Percentiles rank a stretch among this genome's conserved stretches.
Evolutionary conservation across 2,113 vertebrate genomes (phyloP).

Genomic region (Ovis aries): ARS-UI_Ramb_v3.0 NC_056072.1:50829501-50830000

Average conservation of each 20-base stretch:
- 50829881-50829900: neutral
- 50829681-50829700: neutral
- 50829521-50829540: neutral
- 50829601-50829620: neutral
- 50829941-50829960: neutral
- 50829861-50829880: neutral
- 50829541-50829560: neutral
- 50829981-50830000: neutral
- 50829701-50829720: slow-evolving; percentile 78
- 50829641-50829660: neutral
- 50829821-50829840: slow-evolving; percentile 99
- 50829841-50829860: neutral
- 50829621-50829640: neutral
- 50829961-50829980: neutral
- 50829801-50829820: slow-evolving; percentile 98
- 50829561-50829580: neutral
- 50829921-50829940: neutral
- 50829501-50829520: neutral
- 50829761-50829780: slow-evolving; percentile 84
- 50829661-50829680: neutral
- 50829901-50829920: neutral
- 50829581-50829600: neutral
- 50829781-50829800: slow-evolving; percentile 95
- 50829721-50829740: slow-evolving; percentile 88
- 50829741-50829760: slow-evolving; percentile 92